Percentiles rank a stretch among this genome's conserved stretches.
These are phyloP conservation scores for Siniperca scherzeri DNA, from an alignment of 2,797 vertebrate species.

Conservation along the genomic window DNA sequence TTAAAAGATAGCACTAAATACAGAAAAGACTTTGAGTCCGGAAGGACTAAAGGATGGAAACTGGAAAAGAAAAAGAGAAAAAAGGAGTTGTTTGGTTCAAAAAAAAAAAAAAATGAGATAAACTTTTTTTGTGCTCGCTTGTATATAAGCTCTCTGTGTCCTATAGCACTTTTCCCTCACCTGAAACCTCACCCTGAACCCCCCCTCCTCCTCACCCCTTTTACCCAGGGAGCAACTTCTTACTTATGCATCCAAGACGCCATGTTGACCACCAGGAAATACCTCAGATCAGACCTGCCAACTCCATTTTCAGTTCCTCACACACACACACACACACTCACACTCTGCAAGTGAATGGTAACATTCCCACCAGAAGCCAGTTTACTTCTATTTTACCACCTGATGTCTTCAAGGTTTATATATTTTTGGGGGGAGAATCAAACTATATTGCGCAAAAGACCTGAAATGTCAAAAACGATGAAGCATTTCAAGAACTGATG, in stretches of 20 bases:
- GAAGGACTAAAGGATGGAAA: slow-evolving; percentile 14
- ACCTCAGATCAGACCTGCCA: slow-evolving; percentile 84
- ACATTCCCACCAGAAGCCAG: slow-evolving; percentile 65
- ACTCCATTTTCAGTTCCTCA: slow-evolving; percentile 24
- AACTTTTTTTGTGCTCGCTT: slow-evolving; percentile 78
- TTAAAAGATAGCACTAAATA: slow-evolving; percentile 66
- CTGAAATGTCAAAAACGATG: slow-evolving; percentile 20
- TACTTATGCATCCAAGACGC: slow-evolving; percentile 86
- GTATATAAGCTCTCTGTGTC: slow-evolving; percentile 88
- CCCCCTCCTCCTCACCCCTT: slow-evolving; percentile 47
- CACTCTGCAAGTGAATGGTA: slow-evolving; percentile 37
- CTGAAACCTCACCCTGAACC: slow-evolving; percentile 45
- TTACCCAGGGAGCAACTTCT: slow-evolving; percentile 78
- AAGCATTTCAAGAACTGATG: slow-evolving; percentile 57
- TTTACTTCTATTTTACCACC: slow-evolving; percentile 58
- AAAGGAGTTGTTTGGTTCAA: slow-evolving; percentile 27
- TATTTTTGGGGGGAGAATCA: slow-evolving; percentile 19
- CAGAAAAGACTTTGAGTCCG: slow-evolving; percentile 57
- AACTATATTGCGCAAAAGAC: slow-evolving; percentile 40
- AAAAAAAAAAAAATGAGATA: slow-evolving; percentile 39
- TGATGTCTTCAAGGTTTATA: slow-evolving; percentile 66
- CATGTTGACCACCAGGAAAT: slow-evolving; percentile 82
- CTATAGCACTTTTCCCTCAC: slow-evolving; percentile 85
- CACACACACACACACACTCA: slow-evolving; percentile 26
- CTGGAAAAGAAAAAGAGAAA: slow-evolving; percentile 34